Evolutionary conservation across 2,888 invertebrate species (phyloP), one percentile per base, ranked within the genome.

Genomic region (Hypena proboscidalis): DNA sequence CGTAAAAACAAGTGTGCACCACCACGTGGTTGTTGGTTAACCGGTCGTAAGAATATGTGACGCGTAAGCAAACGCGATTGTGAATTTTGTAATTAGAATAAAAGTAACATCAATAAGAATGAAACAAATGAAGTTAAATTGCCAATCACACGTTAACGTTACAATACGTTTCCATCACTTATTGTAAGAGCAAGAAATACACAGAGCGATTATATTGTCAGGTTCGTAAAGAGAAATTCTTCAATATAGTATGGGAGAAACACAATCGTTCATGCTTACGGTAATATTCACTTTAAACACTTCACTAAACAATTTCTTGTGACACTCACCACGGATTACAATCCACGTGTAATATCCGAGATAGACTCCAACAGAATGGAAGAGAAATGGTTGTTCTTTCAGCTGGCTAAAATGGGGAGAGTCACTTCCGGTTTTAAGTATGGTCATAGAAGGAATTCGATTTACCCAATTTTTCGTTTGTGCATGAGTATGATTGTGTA

Each of bases 311-410:
- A 67, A 75, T 63, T 79, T 79, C 76, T 82, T 82, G 70, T 60
- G 83, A 89, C 87, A 90, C 90, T 91, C 91, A 91, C 91, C 91
- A 89, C 90, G 90, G 90, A 91, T 81, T 83, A 83, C 82, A 81
- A 78, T 75, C 82, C 79, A 83, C 87, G 87, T 92, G 93, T 92
- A 92, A 86, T 88, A 92, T 91, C 92, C 92, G 92, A 93, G 90
- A 93, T 90, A 92, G 93, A 92, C 93, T 92, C 92, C 92, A 92
- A 93, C 92, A 93, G 93, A 93, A 93, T 93, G 93, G 89, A 91
- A 92, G 93, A 93, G 93, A 82, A 87, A 87, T 83, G 74, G 79
- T 80, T 83, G 85, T 85, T 85, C 79, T 75, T 85, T 80, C 79
- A 78, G 76, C 80, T 87, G 84, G 76, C 77, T 86, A 76, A 77